phyloP scores from a whole-genome alignment of 2,113 vertebrate species.

The Oenanthe oenanthe region DNA sequence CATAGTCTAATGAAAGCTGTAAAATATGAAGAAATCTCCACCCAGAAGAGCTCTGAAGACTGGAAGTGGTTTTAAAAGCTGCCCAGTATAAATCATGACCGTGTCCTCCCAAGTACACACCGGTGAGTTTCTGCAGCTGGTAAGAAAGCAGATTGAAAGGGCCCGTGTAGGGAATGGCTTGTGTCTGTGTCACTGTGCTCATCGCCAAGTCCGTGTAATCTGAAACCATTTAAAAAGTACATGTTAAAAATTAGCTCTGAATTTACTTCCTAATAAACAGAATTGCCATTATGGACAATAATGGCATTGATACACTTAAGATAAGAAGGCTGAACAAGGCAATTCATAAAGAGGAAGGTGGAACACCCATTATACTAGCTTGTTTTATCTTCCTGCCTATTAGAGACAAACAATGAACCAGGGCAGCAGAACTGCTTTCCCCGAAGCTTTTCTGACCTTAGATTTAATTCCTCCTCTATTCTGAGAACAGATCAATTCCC shows the following conservation, averaged over 20 bases:
- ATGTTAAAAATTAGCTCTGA: not conserved
- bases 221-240: conserved; percentile 43
- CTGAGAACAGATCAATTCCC: not conserved
- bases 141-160: conserved; percentile 88
- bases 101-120: conserved; percentile 50
- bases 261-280: not conserved
- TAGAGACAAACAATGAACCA: not conserved
- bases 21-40: not conserved
- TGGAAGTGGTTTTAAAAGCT: not conserved
- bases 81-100: not conserved
- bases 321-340: not conserved
- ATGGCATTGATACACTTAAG: not conserved
- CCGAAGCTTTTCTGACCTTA: not conserved
- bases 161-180: conserved; percentile 91
- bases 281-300: not conserved
- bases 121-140: conserved; percentile 90
- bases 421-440: not conserved
- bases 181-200: conserved; percentile 95
- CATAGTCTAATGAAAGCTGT: not conserved
- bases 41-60: not conserved
- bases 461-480: not conserved
- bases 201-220: conserved; percentile 94
- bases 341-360: not conserved
- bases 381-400: not conserved
- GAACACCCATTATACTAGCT: not conserved